A percentile compares a stretch with the other conserved stretches of the same genome.
Conservation (phyloP, 2,888 invertebrate species). For the Lasioglossum figueresi region DNA sequence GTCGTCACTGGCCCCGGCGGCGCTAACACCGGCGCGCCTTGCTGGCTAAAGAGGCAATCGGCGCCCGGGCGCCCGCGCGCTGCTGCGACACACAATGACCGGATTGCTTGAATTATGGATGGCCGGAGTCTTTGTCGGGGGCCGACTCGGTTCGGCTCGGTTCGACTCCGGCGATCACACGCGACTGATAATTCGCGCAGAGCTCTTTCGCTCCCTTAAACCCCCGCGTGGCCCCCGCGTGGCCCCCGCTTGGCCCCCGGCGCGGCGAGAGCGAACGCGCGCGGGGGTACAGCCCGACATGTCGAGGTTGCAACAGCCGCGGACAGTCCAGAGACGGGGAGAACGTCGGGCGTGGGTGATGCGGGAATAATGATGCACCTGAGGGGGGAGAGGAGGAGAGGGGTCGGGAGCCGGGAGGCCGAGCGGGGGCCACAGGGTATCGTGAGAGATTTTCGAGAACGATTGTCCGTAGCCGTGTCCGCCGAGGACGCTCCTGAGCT, state of each 20-base stretch:
- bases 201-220: constrained; percentile 19
- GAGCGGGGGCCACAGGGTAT: constrained; percentile 19
- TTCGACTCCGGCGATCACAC: constrained; percentile 75
- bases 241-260: background rate
- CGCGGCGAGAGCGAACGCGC: constrained; percentile 18
- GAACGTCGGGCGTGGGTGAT: constrained; percentile 67
- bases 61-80: constrained; percentile 70
- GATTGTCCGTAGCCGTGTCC: constrained; percentile 64
- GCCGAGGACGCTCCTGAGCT: constrained; percentile 50
- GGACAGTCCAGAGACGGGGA: constrained; percentile 35
- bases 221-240: background rate
- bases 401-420: background rate
- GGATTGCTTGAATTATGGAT: constrained; percentile 82
- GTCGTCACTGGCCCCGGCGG: constrained; percentile 49
- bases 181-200: constrained; percentile 78
- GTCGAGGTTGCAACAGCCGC: constrained; percentile 12
- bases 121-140: constrained; percentile 78
- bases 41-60: constrained; percentile 75
- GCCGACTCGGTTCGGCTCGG: constrained; percentile 68
- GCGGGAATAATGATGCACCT: constrained; percentile 67
- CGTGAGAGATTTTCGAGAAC: constrained; percentile 70
- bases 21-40: constrained; percentile 26
- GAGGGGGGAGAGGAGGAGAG: constrained; percentile 39
- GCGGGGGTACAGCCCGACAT: background rate
- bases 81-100: constrained; percentile 73